Conservation (phyloP, 1,140 invertebrate genomes). For the Panulirus ornatus region DNA sequence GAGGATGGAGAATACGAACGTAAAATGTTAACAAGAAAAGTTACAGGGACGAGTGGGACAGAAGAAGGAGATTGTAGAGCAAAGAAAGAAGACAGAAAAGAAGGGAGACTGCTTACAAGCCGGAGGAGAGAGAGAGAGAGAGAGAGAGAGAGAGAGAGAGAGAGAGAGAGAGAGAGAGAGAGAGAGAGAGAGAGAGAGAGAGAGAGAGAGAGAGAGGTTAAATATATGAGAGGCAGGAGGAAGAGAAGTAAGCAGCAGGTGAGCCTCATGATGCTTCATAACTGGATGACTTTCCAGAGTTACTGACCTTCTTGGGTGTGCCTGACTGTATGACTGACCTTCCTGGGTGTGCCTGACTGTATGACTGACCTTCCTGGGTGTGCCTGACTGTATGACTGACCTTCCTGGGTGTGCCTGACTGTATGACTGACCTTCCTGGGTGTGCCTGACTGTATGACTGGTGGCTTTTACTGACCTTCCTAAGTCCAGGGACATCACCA, state of each 20-base stretch:
- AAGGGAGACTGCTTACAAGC: not conserved
- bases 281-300: too few relatives aligned
- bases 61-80: not conserved
- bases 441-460: too few relatives aligned
- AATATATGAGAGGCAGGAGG: too few relatives aligned
- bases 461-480: conserved; percentile 85
- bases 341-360: too few relatives aligned
- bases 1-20: not conserved
- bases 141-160: not conserved
- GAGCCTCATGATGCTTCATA: not conserved
- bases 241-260: not conserved
- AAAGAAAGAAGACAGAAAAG: not conserved
- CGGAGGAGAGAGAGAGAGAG: not conserved
- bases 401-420: too few relatives aligned
- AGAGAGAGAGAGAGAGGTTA: conserved; percentile 32
- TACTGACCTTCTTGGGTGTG: too few relatives aligned
- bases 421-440: too few relatives aligned
- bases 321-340: too few relatives aligned
- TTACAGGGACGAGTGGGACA: not conserved
- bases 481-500: conserved; percentile 90
- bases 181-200: conserved; percentile 38
- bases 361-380: too few relatives aligned
- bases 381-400: too few relatives aligned
- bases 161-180: not conserved
- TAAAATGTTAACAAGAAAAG: not conserved